Percentiles rank a stretch among this genome's conserved stretches.
phyloP scores from a whole-genome alignment of 2,888 invertebrate genomes.

The Escarpia spicata region DNA sequence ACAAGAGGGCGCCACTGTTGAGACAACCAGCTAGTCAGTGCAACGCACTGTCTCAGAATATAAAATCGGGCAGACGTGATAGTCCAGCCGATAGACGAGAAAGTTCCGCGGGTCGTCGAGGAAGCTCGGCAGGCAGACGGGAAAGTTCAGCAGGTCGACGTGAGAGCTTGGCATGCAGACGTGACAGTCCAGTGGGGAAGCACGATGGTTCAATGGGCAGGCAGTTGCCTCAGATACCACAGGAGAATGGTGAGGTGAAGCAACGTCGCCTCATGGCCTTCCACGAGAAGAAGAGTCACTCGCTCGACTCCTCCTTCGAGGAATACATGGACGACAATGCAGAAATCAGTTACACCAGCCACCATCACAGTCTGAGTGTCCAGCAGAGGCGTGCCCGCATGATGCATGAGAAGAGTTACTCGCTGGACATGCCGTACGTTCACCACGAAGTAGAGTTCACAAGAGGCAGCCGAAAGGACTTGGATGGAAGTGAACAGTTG shows the following conservation, averaged over 20 bases:
- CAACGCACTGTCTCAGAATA: neutral
- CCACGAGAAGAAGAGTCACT: conserved; percentile 35
- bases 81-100: neutral
- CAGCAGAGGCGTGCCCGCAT: conserved; percentile 14
- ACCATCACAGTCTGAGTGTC: neutral
- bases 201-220: neutral
- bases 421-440: conserved; percentile 21
- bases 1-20: neutral
- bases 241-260: too few species aligned
- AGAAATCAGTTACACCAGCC: neutral
- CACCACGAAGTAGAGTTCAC: neutral
- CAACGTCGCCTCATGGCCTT: conserved; percentile 19
- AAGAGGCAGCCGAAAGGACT: neutral
- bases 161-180: neutral
- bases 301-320: conserved; percentile 40
- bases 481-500: neutral
- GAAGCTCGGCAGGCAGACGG: neutral
- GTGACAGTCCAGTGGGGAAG: neutral
- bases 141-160: neutral
- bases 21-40: neutral
- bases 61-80: neutral
- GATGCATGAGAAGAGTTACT: conserved; percentile 22
- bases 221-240: conserved; percentile 20
- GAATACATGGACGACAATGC: conserved; percentile 24
- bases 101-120: neutral